Percentiles rank a stretch among this genome's conserved stretches.
These are phyloP conservation scores for Hippopotamyrus pictus DNA, from an alignment of 2,797 vertebrate genomes.

Conservation along the genomic window DNA sequence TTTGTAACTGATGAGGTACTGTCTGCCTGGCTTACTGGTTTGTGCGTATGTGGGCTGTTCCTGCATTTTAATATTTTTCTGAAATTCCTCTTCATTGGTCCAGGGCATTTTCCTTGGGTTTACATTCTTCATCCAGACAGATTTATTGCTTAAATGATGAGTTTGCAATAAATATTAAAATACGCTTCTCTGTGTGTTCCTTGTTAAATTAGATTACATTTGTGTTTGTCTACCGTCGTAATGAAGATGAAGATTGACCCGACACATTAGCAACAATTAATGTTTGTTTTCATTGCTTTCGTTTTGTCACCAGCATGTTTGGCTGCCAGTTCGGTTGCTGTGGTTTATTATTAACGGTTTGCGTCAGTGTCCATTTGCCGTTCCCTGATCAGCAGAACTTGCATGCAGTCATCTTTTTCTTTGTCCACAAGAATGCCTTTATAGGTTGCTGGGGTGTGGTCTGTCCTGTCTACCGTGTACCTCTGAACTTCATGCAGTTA, in stretches of 20 bases:
- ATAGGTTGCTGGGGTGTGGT: conserved; percentile 60
- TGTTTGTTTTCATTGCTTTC: neutral
- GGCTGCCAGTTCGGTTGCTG: neutral
- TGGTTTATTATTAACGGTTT: neutral
- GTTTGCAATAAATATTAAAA: neutral
- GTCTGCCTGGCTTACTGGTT: neutral
- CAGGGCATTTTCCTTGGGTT: neutral
- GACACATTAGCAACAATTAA: neutral
- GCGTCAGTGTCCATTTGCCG: neutral
- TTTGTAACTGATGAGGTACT: neutral
- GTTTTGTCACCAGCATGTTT: neutral
- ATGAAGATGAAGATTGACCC: neutral
- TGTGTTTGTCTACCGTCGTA: neutral
- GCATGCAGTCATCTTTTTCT: neutral
- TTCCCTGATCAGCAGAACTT: neutral
- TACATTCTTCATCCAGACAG: neutral
- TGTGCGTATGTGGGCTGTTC: neutral
- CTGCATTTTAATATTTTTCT: neutral
- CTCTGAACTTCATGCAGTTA: conserved; percentile 67
- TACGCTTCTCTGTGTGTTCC: neutral
- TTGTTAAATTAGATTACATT: neutral
- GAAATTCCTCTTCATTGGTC: neutral
- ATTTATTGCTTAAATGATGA: neutral
- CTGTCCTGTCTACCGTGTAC: conserved; percentile 89
- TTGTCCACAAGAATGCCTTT: neutral